Evolutionary conservation across 1,140 invertebrate species (phyloP).

Genomic region (Copidosoma floridanum): DNA sequence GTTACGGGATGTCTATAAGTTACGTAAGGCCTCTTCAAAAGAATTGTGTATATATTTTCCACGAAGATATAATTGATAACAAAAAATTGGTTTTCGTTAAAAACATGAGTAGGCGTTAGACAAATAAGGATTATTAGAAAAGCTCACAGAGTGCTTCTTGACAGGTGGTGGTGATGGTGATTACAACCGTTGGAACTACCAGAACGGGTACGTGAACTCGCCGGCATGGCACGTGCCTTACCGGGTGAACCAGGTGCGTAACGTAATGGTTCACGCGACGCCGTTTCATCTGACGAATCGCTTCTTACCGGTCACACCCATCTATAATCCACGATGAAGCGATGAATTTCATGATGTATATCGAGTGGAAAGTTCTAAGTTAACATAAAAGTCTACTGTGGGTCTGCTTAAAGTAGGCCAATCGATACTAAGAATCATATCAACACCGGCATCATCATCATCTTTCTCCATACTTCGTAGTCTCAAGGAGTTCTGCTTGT

Average conservation of each 20-base stretch:
- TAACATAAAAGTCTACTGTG: too few relatives aligned
- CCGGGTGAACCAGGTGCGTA: constrained; percentile 55
- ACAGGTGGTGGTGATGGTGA: constrained; percentile 54
- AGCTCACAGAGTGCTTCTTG: constrained; percentile 50
- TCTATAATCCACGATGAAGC: constrained; percentile 43
- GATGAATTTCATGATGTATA: constrained; percentile 11
- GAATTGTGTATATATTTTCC: too few relatives aligned
- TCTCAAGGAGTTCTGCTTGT: constrained; percentile 7
- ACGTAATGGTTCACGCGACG: constrained; percentile 58
- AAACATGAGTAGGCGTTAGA: too few relatives aligned
- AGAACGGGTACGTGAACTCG: constrained; percentile 56
- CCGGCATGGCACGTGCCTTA: constrained; percentile 56
- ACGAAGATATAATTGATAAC: too few relatives aligned
- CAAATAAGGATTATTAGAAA: too few relatives aligned
- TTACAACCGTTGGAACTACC: constrained; percentile 55
- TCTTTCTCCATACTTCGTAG: constrained; percentile 4
- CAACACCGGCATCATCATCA: constrained; percentile 1
- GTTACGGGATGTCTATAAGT: too few relatives aligned
- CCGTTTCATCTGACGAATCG: constrained; percentile 56
- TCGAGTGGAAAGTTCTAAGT: constrained; percentile 3
- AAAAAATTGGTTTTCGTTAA: too few relatives aligned
- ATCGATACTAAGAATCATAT: too few relatives aligned
- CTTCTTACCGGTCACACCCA: constrained; percentile 48
- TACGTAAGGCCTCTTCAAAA: not conserved
- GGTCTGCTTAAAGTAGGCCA: too few relatives aligned